Evolutionary conservation across 2,888 invertebrate genomes (phyloP).

Genomic region (Leucoptera coffeella): DNA sequence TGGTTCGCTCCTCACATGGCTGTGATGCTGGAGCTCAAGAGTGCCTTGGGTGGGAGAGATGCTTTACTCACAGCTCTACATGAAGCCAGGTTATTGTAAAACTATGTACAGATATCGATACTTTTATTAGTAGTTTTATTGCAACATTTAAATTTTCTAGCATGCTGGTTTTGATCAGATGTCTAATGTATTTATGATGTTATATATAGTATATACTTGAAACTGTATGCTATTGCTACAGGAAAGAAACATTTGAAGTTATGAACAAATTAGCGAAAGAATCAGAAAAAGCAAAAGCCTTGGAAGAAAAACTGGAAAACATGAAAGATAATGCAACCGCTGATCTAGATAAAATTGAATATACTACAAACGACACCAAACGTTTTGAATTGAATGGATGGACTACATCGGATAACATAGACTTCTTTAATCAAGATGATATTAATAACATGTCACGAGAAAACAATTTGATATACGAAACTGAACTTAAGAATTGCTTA

Average conservation of each 20-base stretch:
- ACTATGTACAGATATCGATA: too few relatives aligned
- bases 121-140: too few relatives aligned
- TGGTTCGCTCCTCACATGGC: slow-evolving; percentile 77
- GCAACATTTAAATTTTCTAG: too few relatives aligned
- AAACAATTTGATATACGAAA: slow-evolving; percentile 19
- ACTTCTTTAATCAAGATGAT: slow-evolving; percentile 16
- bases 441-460: slow-evolving; percentile 16
- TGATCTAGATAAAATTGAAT: too few relatives aligned
- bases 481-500: slow-evolving; percentile 23
- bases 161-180: too few relatives aligned
- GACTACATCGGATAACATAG: too few relatives aligned
- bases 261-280: slow-evolving; percentile 26
- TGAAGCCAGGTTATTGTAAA: slow-evolving; percentile 52
- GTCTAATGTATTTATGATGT: too few relatives aligned
- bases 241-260: slow-evolving; percentile 35
- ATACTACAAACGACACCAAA: too few relatives aligned
- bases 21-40: slow-evolving; percentile 67
- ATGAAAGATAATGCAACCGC: slow-evolving; percentile 15
- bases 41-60: slow-evolving; percentile 63
- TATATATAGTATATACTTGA: not conserved
- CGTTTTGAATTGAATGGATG: too few relatives aligned
- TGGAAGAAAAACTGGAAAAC: slow-evolving; percentile 24
- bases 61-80: slow-evolving; percentile 62
- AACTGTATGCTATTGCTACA: slow-evolving; percentile 8
- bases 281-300: slow-evolving; percentile 21